Base-by-base conservation (phyloP, 2,888 invertebrate genomes). In the Ctenicera cuprea region DNA sequence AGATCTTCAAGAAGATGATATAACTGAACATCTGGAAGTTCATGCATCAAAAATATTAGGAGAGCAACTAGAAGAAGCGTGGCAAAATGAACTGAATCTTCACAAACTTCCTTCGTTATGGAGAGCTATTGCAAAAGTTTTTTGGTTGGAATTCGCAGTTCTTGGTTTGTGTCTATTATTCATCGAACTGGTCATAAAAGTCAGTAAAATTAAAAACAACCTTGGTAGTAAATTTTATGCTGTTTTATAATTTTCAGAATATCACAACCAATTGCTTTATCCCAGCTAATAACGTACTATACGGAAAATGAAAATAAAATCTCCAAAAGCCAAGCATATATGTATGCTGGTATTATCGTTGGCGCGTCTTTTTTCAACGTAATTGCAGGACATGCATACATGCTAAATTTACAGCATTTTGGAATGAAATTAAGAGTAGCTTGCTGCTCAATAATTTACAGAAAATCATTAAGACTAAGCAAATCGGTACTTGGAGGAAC, bases 391-490 rank as follows among this genome's bases (percentile, higher is more conserved):
- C 86, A 98, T 87, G 96, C 97, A 0, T 96, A 95, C 84, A 95
- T 97, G 92, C 92, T 97, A 89, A 93, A 92, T 14, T 91, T 94
- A 18, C 89, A 94, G 66, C 93, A 94, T 81, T 90, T 94, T 86
- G 96, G 96, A 57, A 94, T 96, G 95, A 92, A 94, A 86, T 90
- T 95, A 83, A 88, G 96, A 11, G 91, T 96, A 0, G 94, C 95
- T 0, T 92, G 94, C 82, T 95, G 95, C 82, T 93, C 95, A 0
- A 88, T 97, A 30, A 91, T 97, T 71, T 96, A 95, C 84, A 90
- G 95, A 84, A 97, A 97, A 80, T 79, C 85, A 11, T 75, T 86
- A 14, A 88, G 90, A 77, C 87, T 97, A 54, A 95, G 95, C 72
- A 94, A 94, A 85, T 93, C 93, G 5, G 50, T 54, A 11, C 88